phyloP scores from a whole-genome alignment of 37 sponge, comb jelly and placozoan genomes.

The Ephydatia muelleri region DNA sequence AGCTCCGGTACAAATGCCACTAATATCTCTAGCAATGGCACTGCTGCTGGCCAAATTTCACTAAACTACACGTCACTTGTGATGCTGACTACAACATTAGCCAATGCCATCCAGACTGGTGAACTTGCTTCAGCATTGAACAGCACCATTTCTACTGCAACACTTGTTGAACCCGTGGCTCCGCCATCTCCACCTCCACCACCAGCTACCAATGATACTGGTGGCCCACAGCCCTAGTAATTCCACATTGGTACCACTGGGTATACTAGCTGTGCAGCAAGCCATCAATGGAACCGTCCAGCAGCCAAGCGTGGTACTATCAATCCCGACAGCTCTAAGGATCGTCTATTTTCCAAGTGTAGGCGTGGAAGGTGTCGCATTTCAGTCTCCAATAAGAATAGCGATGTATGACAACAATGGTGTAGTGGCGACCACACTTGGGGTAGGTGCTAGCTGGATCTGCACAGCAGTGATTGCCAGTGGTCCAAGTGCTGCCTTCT shows the following conservation, averaged over 20 bases:
- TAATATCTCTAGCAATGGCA: neutral
- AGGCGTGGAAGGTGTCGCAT: neutral
- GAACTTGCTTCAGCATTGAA: slow-evolving; percentile 54
- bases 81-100: slow-evolving; percentile 46
- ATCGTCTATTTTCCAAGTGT: neutral
- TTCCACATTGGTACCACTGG: slow-evolving; percentile 12
- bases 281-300: neutral
- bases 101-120: slow-evolving; percentile 65
- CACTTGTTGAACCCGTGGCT: slow-evolving; percentile 51
- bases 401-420: slow-evolving; percentile 58
- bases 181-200: slow-evolving; percentile 62
- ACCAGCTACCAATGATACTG: slow-evolving; percentile 56
- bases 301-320: slow-evolving; percentile 3
- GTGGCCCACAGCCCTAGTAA: slow-evolving; percentile 76
- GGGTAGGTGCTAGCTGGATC: slow-evolving; percentile 46
- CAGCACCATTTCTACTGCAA: slow-evolving; percentile 33
- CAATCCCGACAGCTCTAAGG: slow-evolving; percentile 25
- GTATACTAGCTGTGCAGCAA: slow-evolving; percentile 39
- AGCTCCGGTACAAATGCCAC: neutral
- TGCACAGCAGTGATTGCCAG: slow-evolving; percentile 34
- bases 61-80: slow-evolving; percentile 30
- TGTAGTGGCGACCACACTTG: slow-evolving; percentile 33
- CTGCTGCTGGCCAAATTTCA: neutral
- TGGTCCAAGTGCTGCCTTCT: slow-evolving; percentile 20
- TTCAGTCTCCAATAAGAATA: neutral